Percentiles rank a stretch among this genome's conserved stretches.
Evolutionary conservation across 2,888 invertebrate genomes (phyloP).

Genomic region (Chymomyza fuscimana): DNA sequence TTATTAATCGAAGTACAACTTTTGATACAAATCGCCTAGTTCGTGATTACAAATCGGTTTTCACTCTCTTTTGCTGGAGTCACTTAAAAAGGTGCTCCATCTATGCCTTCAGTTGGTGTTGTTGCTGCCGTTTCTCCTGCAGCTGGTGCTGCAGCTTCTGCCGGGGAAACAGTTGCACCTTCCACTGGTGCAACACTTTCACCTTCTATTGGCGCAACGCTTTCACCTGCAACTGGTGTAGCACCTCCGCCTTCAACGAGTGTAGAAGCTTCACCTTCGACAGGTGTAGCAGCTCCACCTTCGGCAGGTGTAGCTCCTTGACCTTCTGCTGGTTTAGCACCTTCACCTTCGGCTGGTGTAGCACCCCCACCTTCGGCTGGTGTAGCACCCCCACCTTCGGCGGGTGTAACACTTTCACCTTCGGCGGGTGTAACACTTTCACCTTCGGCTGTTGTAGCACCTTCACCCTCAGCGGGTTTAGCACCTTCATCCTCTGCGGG

Average conservation of each 20-base stretch:
- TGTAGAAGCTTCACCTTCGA: neutral
- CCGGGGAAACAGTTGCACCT: neutral
- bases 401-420: neutral
- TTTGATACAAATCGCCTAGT: neutral
- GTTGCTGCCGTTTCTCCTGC: neutral
- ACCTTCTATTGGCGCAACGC: neutral
- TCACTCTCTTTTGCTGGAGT: slow-evolving; percentile 2
- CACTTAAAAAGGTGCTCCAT: neutral
- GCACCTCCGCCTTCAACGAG: neutral
- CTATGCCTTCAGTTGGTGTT: neutral
- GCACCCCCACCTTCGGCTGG: neutral
- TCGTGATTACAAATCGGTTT: neutral
- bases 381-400: neutral
- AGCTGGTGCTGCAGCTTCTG: too few relatives aligned
- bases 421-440: neutral
- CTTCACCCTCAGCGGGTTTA: neutral
- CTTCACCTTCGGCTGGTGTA: neutral
- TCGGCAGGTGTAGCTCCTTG: neutral
- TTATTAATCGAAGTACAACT: slow-evolving; percentile 18
- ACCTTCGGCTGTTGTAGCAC: neutral
- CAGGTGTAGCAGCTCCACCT: neutral
- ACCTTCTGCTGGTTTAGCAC: neutral
- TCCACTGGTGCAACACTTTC: neutral
- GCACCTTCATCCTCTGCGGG: neutral
- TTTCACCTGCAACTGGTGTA: neutral